A percentile compares a stretch with the other conserved stretches of the same genome.
Evolutionary conservation across 2,888 invertebrate species (phyloP).

Genomic region (Drosophila hamatofila): DNA sequence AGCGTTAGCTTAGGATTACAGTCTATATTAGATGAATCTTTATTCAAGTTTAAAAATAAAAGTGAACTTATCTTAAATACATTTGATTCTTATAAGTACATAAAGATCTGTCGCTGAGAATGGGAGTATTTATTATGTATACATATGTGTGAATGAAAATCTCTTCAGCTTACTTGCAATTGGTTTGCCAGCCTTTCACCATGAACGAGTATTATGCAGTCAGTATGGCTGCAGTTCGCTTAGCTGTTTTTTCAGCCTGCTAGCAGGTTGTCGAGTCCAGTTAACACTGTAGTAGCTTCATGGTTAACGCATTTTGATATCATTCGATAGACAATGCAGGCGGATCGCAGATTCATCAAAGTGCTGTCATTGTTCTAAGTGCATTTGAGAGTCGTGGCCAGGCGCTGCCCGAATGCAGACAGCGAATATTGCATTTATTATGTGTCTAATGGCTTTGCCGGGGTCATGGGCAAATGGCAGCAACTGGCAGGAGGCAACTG

Average conservation of each 20-base stretch:
- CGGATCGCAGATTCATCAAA: conserved; percentile 7
- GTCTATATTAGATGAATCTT: too few relatives aligned
- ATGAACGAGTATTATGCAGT: not conserved
- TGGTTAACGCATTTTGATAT: conserved; percentile 8
- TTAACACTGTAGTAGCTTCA: conserved; percentile 14
- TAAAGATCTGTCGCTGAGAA: too few relatives aligned
- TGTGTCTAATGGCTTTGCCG: conserved; percentile 21
- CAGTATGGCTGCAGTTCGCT: too few relatives aligned
- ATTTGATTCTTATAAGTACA: too few relatives aligned
- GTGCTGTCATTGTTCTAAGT: conserved; percentile 32
- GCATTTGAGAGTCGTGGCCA: conserved; percentile 15
- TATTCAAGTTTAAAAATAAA: too few relatives aligned
- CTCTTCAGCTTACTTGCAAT: not conserved
- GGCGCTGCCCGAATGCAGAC: not conserved
- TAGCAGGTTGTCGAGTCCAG: conserved; percentile 18
- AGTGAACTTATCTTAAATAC: too few relatives aligned
- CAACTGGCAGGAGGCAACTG: conserved; percentile 18
- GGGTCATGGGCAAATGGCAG: conserved; percentile 14
- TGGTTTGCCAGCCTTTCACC: too few relatives aligned
- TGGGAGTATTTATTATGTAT: too few relatives aligned
- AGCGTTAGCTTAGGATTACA: too few relatives aligned
- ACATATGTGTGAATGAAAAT: too few relatives aligned
- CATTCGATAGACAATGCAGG: conserved; percentile 3
- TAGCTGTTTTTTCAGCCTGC: not conserved
- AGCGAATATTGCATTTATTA: conserved; percentile 29